Percentiles rank a stretch among this genome's conserved stretches.
phyloP scores from a whole-genome alignment of 30 jellyfish, hydroid and myxozoan species.

The Pseudorhiza aurosa region DNA sequence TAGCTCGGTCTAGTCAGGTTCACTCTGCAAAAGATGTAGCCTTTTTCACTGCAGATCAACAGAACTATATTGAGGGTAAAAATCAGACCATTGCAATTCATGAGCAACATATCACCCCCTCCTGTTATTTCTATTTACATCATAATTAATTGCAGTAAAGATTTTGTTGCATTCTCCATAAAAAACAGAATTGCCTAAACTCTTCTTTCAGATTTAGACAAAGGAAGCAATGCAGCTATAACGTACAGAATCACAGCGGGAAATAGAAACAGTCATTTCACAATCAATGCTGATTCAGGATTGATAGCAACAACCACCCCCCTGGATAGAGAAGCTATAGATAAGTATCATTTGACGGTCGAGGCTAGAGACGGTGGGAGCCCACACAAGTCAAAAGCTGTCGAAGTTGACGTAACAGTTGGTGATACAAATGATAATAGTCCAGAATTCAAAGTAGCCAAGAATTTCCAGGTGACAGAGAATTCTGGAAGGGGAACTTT shows the following conservation, averaged over 20 bases:
- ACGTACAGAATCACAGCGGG: constrained; percentile 49
- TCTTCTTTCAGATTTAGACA: constrained; percentile 54
- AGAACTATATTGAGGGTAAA: no score
- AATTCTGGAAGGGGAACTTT: constrained; percentile 32
- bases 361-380: constrained; percentile 51
- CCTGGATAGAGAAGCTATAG: constrained; percentile 48
- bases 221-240: constrained; percentile 52
- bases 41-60: no score
- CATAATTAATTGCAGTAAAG: no score
- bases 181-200: no score
- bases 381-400: constrained; percentile 20
- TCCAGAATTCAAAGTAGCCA: constrained; percentile 52
- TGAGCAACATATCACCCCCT: no score
- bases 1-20: no score
- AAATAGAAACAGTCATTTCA: constrained; percentile 31
- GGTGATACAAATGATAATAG: constrained; percentile 67
- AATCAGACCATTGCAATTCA: no score
- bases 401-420: constrained; percentile 31
- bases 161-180: no score
- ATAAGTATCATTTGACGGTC: constrained; percentile 32
- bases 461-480: constrained; percentile 42
- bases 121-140: no score
- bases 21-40: no score
- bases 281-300: constrained; percentile 55
- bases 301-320: constrained; percentile 25